Evolutionary conservation across 2,888 invertebrate species (phyloP).

Genomic region (Busseola fusca): DNA sequence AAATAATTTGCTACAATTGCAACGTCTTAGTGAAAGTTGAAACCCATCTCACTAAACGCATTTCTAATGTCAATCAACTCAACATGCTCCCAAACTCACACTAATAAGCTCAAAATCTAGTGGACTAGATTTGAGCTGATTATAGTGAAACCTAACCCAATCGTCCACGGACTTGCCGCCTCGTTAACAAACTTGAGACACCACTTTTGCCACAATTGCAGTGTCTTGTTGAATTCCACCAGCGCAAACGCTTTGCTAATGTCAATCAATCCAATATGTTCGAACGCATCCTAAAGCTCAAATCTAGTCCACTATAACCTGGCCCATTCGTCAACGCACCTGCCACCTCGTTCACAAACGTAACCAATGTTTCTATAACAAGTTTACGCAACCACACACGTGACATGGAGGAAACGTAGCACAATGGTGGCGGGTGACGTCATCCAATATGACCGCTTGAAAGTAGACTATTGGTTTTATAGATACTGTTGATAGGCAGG

Average conservation of each 20-base stretch:
- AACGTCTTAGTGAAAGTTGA: not conserved
- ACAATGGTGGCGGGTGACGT: slow-evolving; percentile 58
- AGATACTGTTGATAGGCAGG: slow-evolving; percentile 20
- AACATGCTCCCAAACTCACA: not conserved
- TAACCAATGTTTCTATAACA: slow-evolving; percentile 56
- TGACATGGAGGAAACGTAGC: slow-evolving; percentile 54
- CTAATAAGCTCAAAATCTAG: no score
- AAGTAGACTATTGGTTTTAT: slow-evolving; percentile 50
- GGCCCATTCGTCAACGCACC: slow-evolving; percentile 34
- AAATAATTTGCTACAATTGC: no score
- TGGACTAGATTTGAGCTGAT: no score
- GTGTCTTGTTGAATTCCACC: no score
- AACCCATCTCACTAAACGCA: not conserved
- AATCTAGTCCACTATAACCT: slow-evolving; percentile 15
- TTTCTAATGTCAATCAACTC: not conserved
- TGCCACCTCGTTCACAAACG: slow-evolving; percentile 53
- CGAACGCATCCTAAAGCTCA: not conserved
- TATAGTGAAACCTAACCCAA: no score
- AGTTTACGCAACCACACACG: slow-evolving; percentile 56
- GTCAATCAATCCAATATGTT: no score
- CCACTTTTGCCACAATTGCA: no score
- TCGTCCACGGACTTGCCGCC: no score
- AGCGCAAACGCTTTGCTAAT: no score
- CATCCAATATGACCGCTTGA: slow-evolving; percentile 48
- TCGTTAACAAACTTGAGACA: no score